Evolutionary conservation across 1,140 invertebrate genomes (phyloP), one percentile per base, ranked within the genome.

Genomic region (Tribolium madens): DNA sequence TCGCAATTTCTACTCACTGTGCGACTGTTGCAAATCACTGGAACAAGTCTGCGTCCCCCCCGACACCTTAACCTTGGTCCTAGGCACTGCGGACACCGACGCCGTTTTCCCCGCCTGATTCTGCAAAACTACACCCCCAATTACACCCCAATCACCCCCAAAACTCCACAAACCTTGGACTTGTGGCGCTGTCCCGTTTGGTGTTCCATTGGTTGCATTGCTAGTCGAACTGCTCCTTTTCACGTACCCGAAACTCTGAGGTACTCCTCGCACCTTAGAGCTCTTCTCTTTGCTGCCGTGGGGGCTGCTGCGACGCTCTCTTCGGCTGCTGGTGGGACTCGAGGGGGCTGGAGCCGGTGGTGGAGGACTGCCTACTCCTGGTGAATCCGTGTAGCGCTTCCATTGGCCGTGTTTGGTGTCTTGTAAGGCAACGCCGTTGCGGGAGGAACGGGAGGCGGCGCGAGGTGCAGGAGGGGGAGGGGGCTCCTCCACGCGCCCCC

Each of bases 11-110:
- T n/a, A 89, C 89, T 89, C 84, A 91, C 91, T 91, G 79, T 89
- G 89, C 83, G 89, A 90, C 86, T 90, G 89, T 85, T 89, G 88
- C 26, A 95, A 87, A 80, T 96, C 94, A 76, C 93, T 93, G 3
- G 93, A 94, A 81, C 92, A 91, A 0, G 95, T 96, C 86, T 96
- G 95, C 0, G 95, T 96, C 3, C 95, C 95, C 10, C 94, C 94
- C 4, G 94, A 95, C 3, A 96, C 93, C 87, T 96, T 96, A 12
- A 91, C 90, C 85, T 93, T 93, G 0, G 93, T 94, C 81, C 93
- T 88, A 4, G 94, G 93, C 13, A 95, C 93, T 0, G 93, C 93
- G 46, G 94, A 94, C 4, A 95, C 93, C 88, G 95, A 93, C 64
- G 93, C 93, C 1, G 93, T 94, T 82, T 94, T 88, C 14, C 84